Evolutionary conservation across 2,888 invertebrate genomes (phyloP).

Genomic region (Calameuta filiformis): DNA sequence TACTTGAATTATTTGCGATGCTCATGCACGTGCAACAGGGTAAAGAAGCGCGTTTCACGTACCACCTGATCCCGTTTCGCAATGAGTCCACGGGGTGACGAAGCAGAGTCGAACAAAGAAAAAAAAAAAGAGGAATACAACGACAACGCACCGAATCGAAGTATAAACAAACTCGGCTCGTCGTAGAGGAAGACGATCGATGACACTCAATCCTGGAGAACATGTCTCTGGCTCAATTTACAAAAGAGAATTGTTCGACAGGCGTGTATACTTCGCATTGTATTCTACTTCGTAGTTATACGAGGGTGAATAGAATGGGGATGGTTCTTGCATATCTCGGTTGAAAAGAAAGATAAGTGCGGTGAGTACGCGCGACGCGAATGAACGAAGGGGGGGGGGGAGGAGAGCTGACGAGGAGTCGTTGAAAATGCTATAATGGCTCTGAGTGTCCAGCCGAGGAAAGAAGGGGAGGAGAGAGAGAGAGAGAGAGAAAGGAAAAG

Average conservation of each 20-base stretch:
- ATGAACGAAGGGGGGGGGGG: neutral
- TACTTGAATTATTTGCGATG: neutral
- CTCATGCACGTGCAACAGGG: neutral
- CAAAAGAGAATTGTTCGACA: neutral
- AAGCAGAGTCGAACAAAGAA: neutral
- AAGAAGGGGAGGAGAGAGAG: neutral
- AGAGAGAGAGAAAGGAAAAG: neutral
- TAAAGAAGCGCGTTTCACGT: neutral
- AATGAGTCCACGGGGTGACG: too few species aligned
- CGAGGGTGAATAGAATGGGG: neutral
- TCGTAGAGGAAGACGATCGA: neutral
- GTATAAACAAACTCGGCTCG: neutral
- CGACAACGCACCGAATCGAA: neutral
- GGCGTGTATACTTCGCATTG: neutral
- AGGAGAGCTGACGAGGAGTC: neutral
- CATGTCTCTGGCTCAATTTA: neutral
- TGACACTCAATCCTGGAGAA: neutral
- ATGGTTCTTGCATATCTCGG: neutral
- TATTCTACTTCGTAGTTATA: neutral
- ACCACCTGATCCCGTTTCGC: neutral
- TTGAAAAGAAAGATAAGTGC: neutral
- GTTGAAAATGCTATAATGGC: neutral
- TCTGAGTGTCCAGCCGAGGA: neutral
- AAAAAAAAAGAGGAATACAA: neutral
- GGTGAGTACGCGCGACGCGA: neutral